Base-by-base conservation (phyloP, 1,140 invertebrate genomes). In the Listronotus oregonensis region DNA sequence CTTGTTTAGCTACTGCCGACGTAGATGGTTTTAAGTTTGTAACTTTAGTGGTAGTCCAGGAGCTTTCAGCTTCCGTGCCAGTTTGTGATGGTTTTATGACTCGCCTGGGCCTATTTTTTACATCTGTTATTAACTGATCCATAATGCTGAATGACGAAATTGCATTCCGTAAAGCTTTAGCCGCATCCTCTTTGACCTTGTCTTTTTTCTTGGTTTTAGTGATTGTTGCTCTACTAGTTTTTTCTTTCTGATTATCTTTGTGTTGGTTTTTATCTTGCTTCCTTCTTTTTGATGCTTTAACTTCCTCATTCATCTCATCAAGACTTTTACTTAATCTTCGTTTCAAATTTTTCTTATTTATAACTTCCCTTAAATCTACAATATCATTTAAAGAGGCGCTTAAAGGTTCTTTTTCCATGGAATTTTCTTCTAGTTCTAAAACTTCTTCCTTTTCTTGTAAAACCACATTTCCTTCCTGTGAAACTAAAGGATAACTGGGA, bases 31-130 rank as follows among this genome's bases (percentile, higher is more conserved):
- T 63, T 14, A 64, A 21, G 27, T 68, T 32, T 21, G 21, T 14
- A 21, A 50, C 55, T 31, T 31, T 21, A 2, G 62, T 58, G 6
- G 43, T 18, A 3, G 46, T 47, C 69, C 66, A 71, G 15, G 50
- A 47, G 51, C 12, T 40, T n/a, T 62, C 49, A 0, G 37, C 9
- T 32, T 42, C 43, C 11, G 54, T 9, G 37, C 21, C 12, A n/a
- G 17, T 37, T 11, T 14, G 34, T 12, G 44, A 44, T 14, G 69
- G 66, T 63, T 59, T 68, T 11, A 68, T 34, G 8, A 31, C 34
- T 6, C 69, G 61, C 39, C 49, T 68, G n/a, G 69, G 66, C 49
- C 69, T 50, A 34, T 66, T 71, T 55, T 68, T 71, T 9, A 71
- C 64, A 56, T 71, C 69, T 10, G 63, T 71, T 6, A 71, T 31